Evolutionary conservation across 2,888 invertebrate species (phyloP).

Genomic region (Caradrina clavipalpis): DNA sequence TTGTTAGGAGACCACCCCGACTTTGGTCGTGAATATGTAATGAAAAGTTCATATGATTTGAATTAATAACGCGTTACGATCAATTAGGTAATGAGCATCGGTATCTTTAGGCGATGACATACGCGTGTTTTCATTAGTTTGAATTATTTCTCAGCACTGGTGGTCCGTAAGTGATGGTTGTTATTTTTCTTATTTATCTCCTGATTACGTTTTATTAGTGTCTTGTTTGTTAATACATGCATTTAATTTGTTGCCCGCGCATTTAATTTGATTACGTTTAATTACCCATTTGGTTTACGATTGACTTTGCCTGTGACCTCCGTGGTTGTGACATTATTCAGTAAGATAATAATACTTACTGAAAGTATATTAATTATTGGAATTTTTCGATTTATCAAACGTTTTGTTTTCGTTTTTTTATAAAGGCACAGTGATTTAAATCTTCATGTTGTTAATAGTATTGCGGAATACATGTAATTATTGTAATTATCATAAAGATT

Average conservation of each 20-base stretch:
- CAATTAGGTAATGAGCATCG: slow-evolving; percentile 77
- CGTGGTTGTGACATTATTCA: slow-evolving; percentile 25
- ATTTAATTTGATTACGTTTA: slow-evolving; percentile 58
- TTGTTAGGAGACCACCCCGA: slow-evolving; percentile 81
- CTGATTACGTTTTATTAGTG: slow-evolving; percentile 61
- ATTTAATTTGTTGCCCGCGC: slow-evolving; percentile 55
- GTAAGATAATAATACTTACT: slow-evolving; percentile 12
- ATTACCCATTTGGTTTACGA: slow-evolving; percentile 57
- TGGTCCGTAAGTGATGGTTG: slow-evolving; percentile 69
- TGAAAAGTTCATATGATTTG: slow-evolving; percentile 73
- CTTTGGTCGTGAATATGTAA: slow-evolving; percentile 55
- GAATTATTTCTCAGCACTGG: slow-evolving; percentile 68
- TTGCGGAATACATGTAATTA: slow-evolving; percentile 62
- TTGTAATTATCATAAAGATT: slow-evolving; percentile 68
- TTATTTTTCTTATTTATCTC: slow-evolving; percentile 59
- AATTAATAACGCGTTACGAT: slow-evolving; percentile 82
- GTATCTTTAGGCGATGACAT: slow-evolving; percentile 71
- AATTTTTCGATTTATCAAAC: not conserved
- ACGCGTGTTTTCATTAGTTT: slow-evolving; percentile 66
- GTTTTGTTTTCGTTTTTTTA: slow-evolving; percentile 18
- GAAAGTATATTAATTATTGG: not conserved
- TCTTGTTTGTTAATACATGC: slow-evolving; percentile 53
- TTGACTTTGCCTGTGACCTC: slow-evolving; percentile 28
- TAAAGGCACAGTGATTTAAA: slow-evolving; percentile 50
- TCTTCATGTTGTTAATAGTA: slow-evolving; percentile 41